phyloP scores from a whole-genome alignment of 2,888 invertebrate species.

The Epinotia demarniana region DNA sequence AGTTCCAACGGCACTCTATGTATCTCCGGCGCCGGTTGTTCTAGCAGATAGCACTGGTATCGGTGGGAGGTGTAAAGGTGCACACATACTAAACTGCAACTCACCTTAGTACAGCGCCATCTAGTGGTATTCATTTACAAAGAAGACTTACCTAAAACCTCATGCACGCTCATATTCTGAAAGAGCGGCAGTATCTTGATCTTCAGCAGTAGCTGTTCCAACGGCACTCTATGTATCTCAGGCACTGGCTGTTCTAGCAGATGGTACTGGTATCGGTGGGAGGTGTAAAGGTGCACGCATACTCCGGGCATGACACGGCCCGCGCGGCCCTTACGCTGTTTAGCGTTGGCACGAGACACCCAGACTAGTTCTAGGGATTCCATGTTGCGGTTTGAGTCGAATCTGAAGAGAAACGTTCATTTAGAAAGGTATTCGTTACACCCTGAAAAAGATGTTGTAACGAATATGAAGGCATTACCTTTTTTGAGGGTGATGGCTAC shows the following conservation, averaged over 20 bases:
- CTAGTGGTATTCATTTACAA: neutral
- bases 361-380: constrained; percentile 94
- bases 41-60: constrained; percentile 86
- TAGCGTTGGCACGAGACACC: constrained; percentile 95
- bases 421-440: neutral
- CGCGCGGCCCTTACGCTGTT: constrained; percentile 95
- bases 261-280: constrained; percentile 87
- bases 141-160: constrained; percentile 77
- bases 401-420: constrained; percentile 72
- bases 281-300: constrained; percentile 94
- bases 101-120: neutral
- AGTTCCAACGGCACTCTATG: constrained; percentile 94
- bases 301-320: constrained; percentile 96
- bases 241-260: constrained; percentile 91
- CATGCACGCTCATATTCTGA: constrained; percentile 77
- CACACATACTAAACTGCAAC: neutral
- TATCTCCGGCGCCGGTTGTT: constrained; percentile 95
- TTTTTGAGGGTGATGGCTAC: too few species aligned
- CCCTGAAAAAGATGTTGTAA: neutral
- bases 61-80: constrained; percentile 83
- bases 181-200: constrained; percentile 88
- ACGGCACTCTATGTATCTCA: constrained; percentile 94
- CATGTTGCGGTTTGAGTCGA: constrained; percentile 93
- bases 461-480: too few species aligned
- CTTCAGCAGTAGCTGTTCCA: constrained; percentile 92